These are phyloP conservation scores for Urocolius indicus DNA, from an alignment of 2,113 vertebrate species.

Conservation along the genomic window DNA sequence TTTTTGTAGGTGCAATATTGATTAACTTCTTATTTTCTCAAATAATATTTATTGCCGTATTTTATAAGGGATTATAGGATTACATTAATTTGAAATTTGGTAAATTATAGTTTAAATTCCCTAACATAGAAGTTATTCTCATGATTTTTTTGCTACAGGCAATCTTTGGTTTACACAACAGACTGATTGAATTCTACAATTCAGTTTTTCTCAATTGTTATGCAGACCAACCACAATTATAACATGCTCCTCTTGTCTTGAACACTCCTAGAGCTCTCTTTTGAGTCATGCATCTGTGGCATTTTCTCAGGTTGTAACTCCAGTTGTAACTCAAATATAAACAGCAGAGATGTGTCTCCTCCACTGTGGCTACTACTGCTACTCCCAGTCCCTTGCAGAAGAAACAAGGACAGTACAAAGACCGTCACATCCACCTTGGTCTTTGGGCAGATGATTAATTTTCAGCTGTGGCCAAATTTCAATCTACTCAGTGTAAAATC, in stretches of 20 bases:
- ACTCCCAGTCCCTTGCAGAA: background rate
- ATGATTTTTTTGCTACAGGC: background rate
- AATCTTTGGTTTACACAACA: constrained; percentile 33
- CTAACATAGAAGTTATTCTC: constrained; percentile 6
- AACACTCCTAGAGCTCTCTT: background rate
- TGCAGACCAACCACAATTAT: background rate
- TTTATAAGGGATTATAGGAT: constrained; percentile 38
- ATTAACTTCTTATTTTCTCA: constrained; percentile 54
- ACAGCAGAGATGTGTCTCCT: background rate
- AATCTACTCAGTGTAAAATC: background rate
- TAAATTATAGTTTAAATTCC: constrained; percentile 27
- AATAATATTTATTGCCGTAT: constrained; percentile 34
- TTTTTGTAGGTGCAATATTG: constrained; percentile 10
- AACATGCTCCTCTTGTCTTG: background rate
- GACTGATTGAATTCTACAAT: background rate
- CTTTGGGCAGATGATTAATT: background rate
- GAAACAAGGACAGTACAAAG: background rate
- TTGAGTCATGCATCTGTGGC: background rate
- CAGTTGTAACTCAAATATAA: background rate
- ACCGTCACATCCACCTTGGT: background rate
- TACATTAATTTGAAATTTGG: constrained; percentile 43
- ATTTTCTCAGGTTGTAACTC: background rate
- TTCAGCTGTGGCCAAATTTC: background rate
- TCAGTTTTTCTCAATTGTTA: background rate
- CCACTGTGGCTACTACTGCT: background rate